Conservation (phyloP, 2,797 vertebrate species). For the Glyptemys insculpta region DNA sequence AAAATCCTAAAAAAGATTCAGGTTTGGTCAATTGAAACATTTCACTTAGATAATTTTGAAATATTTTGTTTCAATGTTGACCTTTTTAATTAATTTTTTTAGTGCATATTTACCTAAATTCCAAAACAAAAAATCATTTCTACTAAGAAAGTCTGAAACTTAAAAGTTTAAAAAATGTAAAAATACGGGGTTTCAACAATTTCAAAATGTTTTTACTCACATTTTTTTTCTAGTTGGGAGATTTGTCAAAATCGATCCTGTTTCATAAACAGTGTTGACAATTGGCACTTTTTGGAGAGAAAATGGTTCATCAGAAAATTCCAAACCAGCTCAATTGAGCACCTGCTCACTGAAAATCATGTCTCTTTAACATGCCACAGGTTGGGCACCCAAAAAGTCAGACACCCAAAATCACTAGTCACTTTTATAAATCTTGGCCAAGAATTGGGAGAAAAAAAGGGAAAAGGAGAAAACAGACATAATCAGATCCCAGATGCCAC, state of each 20-base stretch:
- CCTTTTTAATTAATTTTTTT: neutral
- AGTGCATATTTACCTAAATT: neutral
- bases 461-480: neutral
- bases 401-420: neutral
- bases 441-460: neutral
- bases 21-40: neutral
- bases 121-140: neutral
- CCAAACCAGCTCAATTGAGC: neutral
- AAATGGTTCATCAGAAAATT: neutral
- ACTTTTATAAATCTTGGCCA: neutral
- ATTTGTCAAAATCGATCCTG: neutral
- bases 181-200: neutral
- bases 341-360: neutral
- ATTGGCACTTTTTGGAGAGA: neutral
- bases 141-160: too few relatives aligned
- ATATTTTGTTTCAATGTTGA: rapidly evolving
- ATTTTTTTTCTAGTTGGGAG: neutral
- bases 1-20: neutral
- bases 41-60: neutral
- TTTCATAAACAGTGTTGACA: neutral
- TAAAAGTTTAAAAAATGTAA: neutral
- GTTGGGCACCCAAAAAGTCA: neutral
- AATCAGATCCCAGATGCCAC: neutral
- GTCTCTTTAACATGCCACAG: neutral
- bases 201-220: neutral